A percentile compares a stretch with the other conserved stretches of the same genome.
Evolutionary conservation across 2,888 invertebrate genomes (phyloP).

Genomic region (Netelia fuscicornis): DNA sequence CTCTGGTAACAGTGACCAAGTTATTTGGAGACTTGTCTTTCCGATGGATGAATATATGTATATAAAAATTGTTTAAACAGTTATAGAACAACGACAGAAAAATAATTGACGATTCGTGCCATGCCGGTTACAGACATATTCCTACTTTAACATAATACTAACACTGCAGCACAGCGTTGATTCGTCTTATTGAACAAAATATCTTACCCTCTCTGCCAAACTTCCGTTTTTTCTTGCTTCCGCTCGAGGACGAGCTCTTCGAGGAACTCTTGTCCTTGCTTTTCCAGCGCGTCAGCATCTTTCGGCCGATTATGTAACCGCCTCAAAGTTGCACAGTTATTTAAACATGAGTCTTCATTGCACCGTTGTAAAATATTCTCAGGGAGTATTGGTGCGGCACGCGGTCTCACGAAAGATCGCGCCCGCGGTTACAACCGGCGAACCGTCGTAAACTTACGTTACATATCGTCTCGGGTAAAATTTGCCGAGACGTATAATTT

Average conservation of each 20-base stretch:
- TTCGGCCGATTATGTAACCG: constrained; percentile 63
- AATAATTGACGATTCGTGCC: too few relatives aligned
- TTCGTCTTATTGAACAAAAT: not conserved
- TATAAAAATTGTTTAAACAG: too few relatives aligned
- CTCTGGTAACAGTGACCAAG: too few relatives aligned
- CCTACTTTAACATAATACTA: too few relatives aligned
- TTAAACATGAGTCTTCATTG: constrained; percentile 46
- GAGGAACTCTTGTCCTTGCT: constrained; percentile 92
- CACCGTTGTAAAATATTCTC: constrained; percentile 14
- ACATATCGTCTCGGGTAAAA: constrained; percentile 20
- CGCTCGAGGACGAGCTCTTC: constrained; percentile 87
- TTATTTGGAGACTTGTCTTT: too few relatives aligned
- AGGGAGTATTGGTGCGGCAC: not conserved
- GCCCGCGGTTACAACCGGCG: not conserved
- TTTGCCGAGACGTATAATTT: constrained; percentile 33
- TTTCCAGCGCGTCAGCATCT: constrained; percentile 94
- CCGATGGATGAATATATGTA: too few relatives aligned
- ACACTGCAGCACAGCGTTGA: not conserved
- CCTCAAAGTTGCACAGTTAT: constrained; percentile 30
- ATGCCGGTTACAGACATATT: not conserved
- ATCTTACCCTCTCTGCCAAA: constrained; percentile 90
- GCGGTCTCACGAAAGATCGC: not conserved
- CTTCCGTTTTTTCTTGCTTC: constrained; percentile 92
- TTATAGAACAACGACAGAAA: too few relatives aligned
- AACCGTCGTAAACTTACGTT: constrained; percentile 20